These are phyloP conservation scores for Tenthredo notha DNA, from an alignment of 2,888 invertebrate species.

Conservation along the genomic window DNA sequence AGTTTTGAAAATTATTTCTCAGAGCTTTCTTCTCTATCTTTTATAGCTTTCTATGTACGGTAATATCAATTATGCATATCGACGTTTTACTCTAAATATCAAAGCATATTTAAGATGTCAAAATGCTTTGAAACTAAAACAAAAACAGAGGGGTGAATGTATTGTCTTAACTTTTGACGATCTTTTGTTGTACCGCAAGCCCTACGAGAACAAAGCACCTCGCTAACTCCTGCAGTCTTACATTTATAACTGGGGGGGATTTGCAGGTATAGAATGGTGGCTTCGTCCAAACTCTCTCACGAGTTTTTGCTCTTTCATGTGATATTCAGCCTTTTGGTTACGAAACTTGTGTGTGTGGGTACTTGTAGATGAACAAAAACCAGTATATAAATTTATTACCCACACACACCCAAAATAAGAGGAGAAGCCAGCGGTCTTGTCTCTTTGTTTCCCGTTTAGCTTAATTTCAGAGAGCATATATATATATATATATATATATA, in stretches of 20 bases:
- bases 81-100: neutral
- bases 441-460: neutral
- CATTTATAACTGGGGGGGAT: neutral
- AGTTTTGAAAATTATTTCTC: too few species aligned
- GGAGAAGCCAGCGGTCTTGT: neutral
- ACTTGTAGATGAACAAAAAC: too few species aligned
- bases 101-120: constrained; percentile 5
- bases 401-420: neutral
- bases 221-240: constrained; percentile 19
- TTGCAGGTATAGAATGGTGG: neutral
- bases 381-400: too few species aligned
- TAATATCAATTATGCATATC: neutral
- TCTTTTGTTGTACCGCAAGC: constrained; percentile 1
- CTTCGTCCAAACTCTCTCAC: constrained; percentile 8
- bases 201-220: constrained; percentile 1
- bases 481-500: too few species aligned
- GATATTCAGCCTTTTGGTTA: neutral
- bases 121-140: neutral
- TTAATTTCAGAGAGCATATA: neutral
- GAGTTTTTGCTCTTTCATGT: constrained; percentile 8
- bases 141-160: neutral
- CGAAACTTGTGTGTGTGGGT: neutral
- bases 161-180: constrained; percentile 36
- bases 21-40: neutral
- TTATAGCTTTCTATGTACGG: neutral